Evolutionary conservation across 2,888 invertebrate species (phyloP).

Genomic region (Microchrysa polita): DNA sequence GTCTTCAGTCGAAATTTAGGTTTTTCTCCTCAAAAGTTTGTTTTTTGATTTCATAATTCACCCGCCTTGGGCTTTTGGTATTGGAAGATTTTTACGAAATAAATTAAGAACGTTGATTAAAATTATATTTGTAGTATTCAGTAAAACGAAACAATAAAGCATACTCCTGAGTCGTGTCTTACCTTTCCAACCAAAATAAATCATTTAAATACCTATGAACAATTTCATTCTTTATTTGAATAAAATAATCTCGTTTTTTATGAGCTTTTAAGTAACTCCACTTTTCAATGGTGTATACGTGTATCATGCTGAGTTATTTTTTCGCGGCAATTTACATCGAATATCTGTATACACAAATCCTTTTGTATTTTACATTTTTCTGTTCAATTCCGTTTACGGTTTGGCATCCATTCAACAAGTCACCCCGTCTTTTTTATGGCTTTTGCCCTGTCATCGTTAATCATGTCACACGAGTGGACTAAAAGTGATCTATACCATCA

Average conservation of each 20-base stretch:
- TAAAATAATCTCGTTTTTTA: constrained; percentile 39
- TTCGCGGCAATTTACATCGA: no score
- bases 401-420: constrained; percentile 26
- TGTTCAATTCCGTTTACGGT: constrained; percentile 2
- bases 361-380: not conserved
- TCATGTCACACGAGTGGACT: constrained; percentile 25
- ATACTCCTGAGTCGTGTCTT: no score
- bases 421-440: constrained; percentile 29
- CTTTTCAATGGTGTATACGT: constrained; percentile 4
- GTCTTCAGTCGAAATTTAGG: no score
- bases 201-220: no score
- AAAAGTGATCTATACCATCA: constrained; percentile 34
- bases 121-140: no score
- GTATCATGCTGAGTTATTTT: constrained; percentile 21
- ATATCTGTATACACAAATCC: not conserved
- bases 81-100: no score
- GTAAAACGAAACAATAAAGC: no score
- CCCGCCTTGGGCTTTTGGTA: no score
- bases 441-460: constrained; percentile 24
- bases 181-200: no score
- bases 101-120: no score
- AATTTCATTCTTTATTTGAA: not conserved
- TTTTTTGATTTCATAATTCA: no score
- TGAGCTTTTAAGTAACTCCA: constrained; percentile 49
- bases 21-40: no score